A percentile compares a stretch with the other conserved stretches of the same genome.
phyloP scores from a whole-genome alignment of 2,113 vertebrate species.

The Oxygymnocypris stewartii region DNA sequence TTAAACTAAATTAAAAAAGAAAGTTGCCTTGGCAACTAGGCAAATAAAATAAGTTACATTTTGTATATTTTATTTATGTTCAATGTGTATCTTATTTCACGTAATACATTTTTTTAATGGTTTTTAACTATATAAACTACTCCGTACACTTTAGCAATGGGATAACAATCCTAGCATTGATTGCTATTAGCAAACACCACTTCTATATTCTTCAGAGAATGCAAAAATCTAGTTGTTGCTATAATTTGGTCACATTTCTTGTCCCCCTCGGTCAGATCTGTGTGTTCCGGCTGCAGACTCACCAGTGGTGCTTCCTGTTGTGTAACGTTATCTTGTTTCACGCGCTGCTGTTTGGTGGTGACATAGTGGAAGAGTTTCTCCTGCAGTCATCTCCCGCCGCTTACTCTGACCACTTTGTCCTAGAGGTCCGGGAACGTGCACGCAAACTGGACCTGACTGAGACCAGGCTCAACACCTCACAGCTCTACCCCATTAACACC shows the following conservation, averaged over 20 bases:
- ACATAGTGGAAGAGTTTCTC: slow-evolving; percentile 90
- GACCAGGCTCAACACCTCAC: slow-evolving; percentile 76
- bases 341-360: slow-evolving; percentile 85
- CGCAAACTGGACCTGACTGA: slow-evolving; percentile 77
- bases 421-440: slow-evolving; percentile 81
- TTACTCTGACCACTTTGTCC: slow-evolving; percentile 76
- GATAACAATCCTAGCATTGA: not conserved
- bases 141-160: not conserved
- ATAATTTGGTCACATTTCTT: not conserved
- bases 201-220: not conserved
- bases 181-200: not conserved
- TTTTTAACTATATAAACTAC: too few species aligned
- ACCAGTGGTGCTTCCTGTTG: slow-evolving; percentile 92
- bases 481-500: slow-evolving; percentile 65
- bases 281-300: slow-evolving; percentile 83
- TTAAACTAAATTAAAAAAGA: not conserved
- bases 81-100: too few species aligned
- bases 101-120: too few species aligned
- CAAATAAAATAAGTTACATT: not conserved
- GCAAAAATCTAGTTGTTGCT: not conserved
- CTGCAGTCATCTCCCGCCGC: slow-evolving; percentile 77
- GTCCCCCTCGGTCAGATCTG: slow-evolving; percentile 66
- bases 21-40: not conserved
- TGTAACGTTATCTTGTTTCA: slow-evolving; percentile 89
- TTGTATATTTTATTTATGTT: too few species aligned